Base-by-base conservation (phyloP, 2,888 invertebrate genomes). In the Heliconius hortense region DNA sequence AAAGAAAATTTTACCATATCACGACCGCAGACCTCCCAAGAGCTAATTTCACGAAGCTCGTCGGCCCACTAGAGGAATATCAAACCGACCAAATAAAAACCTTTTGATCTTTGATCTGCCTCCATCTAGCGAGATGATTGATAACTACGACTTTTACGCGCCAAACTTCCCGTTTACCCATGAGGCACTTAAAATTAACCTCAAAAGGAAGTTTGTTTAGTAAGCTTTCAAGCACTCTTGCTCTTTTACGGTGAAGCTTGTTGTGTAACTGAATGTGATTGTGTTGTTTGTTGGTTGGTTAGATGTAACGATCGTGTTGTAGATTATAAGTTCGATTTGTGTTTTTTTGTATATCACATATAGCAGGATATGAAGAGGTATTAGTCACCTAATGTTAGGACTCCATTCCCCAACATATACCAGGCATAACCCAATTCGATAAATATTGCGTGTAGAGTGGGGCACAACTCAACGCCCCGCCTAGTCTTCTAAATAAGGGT, bases 61-160 rank as follows among this genome's bases (percentile, higher is more conserved):
- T 28, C 68, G 53, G 11, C 28, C 53, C n/a, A 69, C 69, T 28
- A 69, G 31, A 56, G 24, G 69, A 35, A 71, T 60, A 71, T 67
- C 76, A 62, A 71, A 28, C 59, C 72, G 56, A 59, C 63, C 72
- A 68, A 68, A 73, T 75, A 75, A 77, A 78, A 78, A 75, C 28
- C 72, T 43, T 71, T 73, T 73, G 73, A 66, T 43, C 72, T 75
- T 80, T 78, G 79, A 79, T 80, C 80, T 80, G 75, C 71, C 78
- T 75, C 76, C 81, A 77, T 80, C 78, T 77, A 76, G 56, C 77
- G 31, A 35, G 71, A 71, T 77, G 79, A 79, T 79, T 81, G 80
- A 80, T 81, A 76, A 69, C 73, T 68, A 63, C 48, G 73, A 60
- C 69, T 71, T 72, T 76, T 69, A 78, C 64, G 70, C 70, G 39